Base-by-base conservation (phyloP, 2,797 vertebrate species). In the Lycodopsis pacificus region DNA sequence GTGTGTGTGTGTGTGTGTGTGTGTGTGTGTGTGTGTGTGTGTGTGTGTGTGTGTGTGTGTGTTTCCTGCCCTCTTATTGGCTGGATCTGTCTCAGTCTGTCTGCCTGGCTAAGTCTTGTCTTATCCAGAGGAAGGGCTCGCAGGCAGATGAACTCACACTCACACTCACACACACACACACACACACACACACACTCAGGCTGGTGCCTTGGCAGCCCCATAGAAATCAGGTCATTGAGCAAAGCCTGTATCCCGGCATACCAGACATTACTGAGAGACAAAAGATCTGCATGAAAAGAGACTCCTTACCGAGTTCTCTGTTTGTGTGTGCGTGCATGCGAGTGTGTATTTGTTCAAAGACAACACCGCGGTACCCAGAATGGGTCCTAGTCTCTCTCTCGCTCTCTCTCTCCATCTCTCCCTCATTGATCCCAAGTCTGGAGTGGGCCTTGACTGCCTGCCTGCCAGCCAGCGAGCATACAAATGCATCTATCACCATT, bases 231-330 rank as follows among this genome's bases (percentile, higher is more conserved):
- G 94, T 94, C 93, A 94, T 90, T 93, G 93, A 92, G 93, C 90
- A 93, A 84, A 92, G 91, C 86, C 89, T 90, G 92, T 88, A 84
- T 93, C 88, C 90, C 86, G 30, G 87, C 92, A 95, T 94, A 93
- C 92, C 92, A 94, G 93, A 94, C 94, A 95, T 95, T 92, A 93
- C 92, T 88, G 80, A 66, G 84, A 91, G 91, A 95, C 94, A 95
- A 95, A 95, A 92, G 94, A 91, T 81, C 90, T 77, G 91, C 84
- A 86, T 94, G 92, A 94, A 93, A 93, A 93, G 88, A 92, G 91
- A 86, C 88, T 90, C 90, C 90, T 92, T 77, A 86, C 85, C 73
- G 86, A 84, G 90, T 82, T 76, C 66, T 82, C 5, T 13, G 5
- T 27, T 22, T 49, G 13, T 81, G 42, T 64, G 71, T 77, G 71